A percentile compares a stretch with the other conserved stretches of the same genome.
Evolutionary conservation across 1,140 invertebrate species (phyloP).

Genomic region (Oryzaephilus surinamensis): DNA sequence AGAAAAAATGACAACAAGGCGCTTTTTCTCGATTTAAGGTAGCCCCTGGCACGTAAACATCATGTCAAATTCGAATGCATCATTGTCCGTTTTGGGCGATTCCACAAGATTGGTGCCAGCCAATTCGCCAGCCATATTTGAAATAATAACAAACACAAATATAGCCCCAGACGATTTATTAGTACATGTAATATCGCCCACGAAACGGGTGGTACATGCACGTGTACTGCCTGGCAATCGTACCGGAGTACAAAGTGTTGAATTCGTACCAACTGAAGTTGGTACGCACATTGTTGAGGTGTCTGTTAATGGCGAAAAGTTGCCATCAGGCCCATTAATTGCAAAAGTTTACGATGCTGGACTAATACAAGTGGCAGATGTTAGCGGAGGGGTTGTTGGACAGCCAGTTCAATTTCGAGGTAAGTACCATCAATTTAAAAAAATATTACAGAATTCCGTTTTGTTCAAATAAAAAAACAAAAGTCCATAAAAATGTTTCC

Average conservation of each 20-base stretch:
- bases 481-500: too few species aligned
- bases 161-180: constrained; percentile 38
- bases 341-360: constrained; percentile 90
- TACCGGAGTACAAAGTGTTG: constrained; percentile 71
- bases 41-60: constrained; percentile 85
- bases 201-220: constrained; percentile 56
- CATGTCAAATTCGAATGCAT: constrained; percentile 48
- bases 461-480: too few species aligned
- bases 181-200: constrained; percentile 54
- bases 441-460: too few species aligned
- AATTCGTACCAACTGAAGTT: constrained; percentile 85
- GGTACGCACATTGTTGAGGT: constrained; percentile 81
- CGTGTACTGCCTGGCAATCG: constrained; percentile 60
- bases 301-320: constrained; percentile 71
- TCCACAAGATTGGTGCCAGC: constrained; percentile 79
- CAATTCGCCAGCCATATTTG: constrained; percentile 73
- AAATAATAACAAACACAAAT: constrained; percentile 56
- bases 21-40: constrained; percentile 45
- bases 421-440: constrained; percentile 32
- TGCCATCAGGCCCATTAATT: constrained; percentile 74
- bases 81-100: constrained; percentile 69
- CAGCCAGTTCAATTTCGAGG: constrained; percentile 90
- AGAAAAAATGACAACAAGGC: too few species aligned
- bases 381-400: constrained; percentile 81
- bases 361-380: constrained; percentile 84